Percentiles rank a stretch among this genome's conserved stretches.
Evolutionary conservation across 2,888 invertebrate genomes (phyloP).

Genomic region (Calameuta pallipes): DNA sequence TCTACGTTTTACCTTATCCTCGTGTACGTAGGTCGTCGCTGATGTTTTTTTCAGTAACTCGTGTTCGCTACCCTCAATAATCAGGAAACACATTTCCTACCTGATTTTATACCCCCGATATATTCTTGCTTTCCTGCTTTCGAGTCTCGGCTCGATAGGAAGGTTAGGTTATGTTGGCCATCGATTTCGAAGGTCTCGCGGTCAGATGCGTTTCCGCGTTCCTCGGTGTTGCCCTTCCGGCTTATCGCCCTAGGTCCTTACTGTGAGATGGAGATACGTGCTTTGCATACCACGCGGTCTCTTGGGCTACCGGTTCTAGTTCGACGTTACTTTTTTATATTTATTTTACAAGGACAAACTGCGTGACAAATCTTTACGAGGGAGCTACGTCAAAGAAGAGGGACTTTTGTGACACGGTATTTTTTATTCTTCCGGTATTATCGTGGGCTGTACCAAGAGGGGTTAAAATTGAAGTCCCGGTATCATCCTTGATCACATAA

Average conservation of each 20-base stretch:
- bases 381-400: neutral
- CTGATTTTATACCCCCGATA: neutral
- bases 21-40: neutral
- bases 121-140: neutral
- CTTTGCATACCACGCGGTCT: neutral
- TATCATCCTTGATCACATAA: neutral
- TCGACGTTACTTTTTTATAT: neutral
- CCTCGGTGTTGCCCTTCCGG: slow-evolving; percentile 26
- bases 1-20: neutral
- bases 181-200: slow-evolving; percentile 49
- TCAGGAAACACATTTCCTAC: neutral
- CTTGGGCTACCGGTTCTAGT: neutral
- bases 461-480: neutral
- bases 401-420: neutral
- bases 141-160: slow-evolving; percentile 18
- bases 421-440: neutral
- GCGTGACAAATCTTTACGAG: neutral
- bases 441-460: neutral
- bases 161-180: slow-evolving; percentile 47
- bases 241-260: neutral
- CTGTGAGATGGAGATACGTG: neutral
- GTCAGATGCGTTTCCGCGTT: slow-evolving; percentile 32
- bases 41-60: neutral
- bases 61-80: neutral
- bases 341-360: neutral